Evolutionary conservation across 1,140 invertebrate genomes (phyloP), one percentile per base, ranked within the genome.

Genomic region (Drosophila pseudoobscura): DNA sequence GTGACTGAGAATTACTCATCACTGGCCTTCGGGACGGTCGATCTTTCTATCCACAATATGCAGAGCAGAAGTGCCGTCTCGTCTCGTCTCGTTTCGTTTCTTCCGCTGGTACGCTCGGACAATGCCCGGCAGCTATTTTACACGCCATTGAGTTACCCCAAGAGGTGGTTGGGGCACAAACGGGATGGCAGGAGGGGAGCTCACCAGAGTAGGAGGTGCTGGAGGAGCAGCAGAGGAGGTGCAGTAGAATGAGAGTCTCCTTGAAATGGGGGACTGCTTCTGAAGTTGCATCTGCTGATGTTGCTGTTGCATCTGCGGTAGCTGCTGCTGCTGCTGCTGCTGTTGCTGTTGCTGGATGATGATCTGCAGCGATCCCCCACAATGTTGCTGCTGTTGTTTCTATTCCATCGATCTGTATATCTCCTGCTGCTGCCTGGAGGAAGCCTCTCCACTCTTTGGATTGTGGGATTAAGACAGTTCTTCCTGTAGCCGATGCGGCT

Each of bases 71-170:
- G 70, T 39, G 35, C 57, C 72, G 53, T 64, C 53, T 63, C 56
- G 63, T 64, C 53, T 63, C 56, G 63, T 69, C 58, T 60, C 59
- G 57, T 64, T 80, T 71, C 53, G 47, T 54, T 50, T 60, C 29
- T 58, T 65, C 51, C 47, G 54, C 20, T 52, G 31, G 17, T 17
- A 17, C 17, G 17, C 65, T 50, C 56, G 50, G 45, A 53, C 56
- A 61, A 71, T 84, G 78, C 63, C 82, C 78, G 75, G 78, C 82
- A 87, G 82, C 82, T 85, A 85, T 85, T 85, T 87, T 87, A 85
- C 82, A 85, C 82, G 78, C 82, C 82, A 85, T 85, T 85, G 82
- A 85, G 65, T 68, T 85, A 64, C 3, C 11, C 11, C 83, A 85
- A 85, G 85, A 87, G 64, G 73, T 49, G 54, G 68, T 17, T 17